These are phyloP conservation scores for Andrena fulva DNA, from an alignment of 2,888 invertebrate species.

Conservation along the genomic window DNA sequence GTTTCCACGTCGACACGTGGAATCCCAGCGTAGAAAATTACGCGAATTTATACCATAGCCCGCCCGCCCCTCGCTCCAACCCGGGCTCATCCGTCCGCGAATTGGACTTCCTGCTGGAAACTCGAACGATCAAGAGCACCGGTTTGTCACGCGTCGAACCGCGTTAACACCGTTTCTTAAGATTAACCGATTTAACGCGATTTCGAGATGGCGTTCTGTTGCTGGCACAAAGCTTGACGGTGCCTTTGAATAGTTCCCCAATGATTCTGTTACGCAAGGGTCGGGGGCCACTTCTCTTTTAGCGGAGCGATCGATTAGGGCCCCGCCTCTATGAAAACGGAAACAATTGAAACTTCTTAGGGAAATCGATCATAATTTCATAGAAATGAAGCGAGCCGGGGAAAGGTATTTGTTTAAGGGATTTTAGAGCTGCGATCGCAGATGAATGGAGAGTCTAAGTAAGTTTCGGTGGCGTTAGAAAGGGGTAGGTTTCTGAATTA, in stretches of 20 bases:
- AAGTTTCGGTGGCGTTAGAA: too few species aligned
- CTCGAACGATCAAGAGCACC: slow-evolving; percentile 45
- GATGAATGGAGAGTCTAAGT: too few species aligned
- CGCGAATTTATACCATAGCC: slow-evolving; percentile 63
- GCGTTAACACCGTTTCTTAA: not conserved
- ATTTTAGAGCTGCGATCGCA: too few species aligned
- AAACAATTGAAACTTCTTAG: slow-evolving; percentile 4
- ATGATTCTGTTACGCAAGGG: not conserved
- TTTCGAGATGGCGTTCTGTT: not conserved
- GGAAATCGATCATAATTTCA: not conserved
- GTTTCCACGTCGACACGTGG: slow-evolving; percentile 62
- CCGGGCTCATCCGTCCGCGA: slow-evolving; percentile 59
- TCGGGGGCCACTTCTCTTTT: not conserved
- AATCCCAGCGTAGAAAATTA: slow-evolving; percentile 69
- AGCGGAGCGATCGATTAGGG: not conserved
- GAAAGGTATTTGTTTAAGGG: too few species aligned
- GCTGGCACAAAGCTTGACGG: not conserved
- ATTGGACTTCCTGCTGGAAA: slow-evolving; percentile 52
- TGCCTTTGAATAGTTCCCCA: not conserved
- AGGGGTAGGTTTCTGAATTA: not conserved
- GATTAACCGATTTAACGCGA: slow-evolving; percentile 6
- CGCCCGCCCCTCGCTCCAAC: slow-evolving; percentile 38
- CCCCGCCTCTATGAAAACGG: not conserved
- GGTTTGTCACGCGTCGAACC: slow-evolving; percentile 42
- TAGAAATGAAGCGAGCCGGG: too few species aligned